Percentiles rank a stretch among this genome's conserved stretches.
These are phyloP conservation scores for Periphyllus acericola DNA, from an alignment of 2,888 invertebrate genomes.

Conservation along the genomic window DNA sequence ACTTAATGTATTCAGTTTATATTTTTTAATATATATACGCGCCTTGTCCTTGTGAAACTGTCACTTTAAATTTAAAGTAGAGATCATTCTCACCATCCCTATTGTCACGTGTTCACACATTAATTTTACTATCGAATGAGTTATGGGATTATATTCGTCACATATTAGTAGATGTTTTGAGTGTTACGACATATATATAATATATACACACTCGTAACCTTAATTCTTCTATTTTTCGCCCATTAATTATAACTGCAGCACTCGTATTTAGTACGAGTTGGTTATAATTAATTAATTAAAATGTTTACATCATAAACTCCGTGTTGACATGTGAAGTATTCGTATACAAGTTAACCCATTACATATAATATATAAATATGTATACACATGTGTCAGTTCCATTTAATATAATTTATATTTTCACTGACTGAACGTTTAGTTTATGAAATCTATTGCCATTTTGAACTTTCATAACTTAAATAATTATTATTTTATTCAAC, in stretches of 20 bases:
- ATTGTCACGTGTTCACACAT: neutral
- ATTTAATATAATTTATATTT: neutral
- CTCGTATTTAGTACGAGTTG: neutral
- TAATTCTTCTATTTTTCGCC: neutral
- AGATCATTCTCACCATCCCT: neutral
- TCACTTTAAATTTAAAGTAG: neutral
- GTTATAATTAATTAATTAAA: conserved; percentile 32
- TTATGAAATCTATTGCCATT: neutral
- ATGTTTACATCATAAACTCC: neutral
- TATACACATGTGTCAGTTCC: neutral
- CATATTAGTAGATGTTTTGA: neutral
- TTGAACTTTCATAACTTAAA: neutral
- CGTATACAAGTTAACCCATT: conserved; percentile 9
- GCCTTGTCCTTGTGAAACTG: too few species aligned
- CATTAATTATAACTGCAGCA: conserved; percentile 6
- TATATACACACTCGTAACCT: neutral
- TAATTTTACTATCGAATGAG: neutral
- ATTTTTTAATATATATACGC: too few species aligned
- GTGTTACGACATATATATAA: too few species aligned
- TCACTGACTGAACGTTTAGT: neutral
- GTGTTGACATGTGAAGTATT: conserved; percentile 24
- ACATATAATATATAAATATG: neutral
- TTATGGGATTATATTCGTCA: neutral
- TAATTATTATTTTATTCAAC: neutral
- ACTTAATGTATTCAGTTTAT: too few species aligned